A percentile compares a stretch with the other conserved stretches of the same genome.
Evolutionary conservation across 92 coral and sea anemone genomes (phyloP).

Genomic region (Parazoanthus atlanticus): DNA sequence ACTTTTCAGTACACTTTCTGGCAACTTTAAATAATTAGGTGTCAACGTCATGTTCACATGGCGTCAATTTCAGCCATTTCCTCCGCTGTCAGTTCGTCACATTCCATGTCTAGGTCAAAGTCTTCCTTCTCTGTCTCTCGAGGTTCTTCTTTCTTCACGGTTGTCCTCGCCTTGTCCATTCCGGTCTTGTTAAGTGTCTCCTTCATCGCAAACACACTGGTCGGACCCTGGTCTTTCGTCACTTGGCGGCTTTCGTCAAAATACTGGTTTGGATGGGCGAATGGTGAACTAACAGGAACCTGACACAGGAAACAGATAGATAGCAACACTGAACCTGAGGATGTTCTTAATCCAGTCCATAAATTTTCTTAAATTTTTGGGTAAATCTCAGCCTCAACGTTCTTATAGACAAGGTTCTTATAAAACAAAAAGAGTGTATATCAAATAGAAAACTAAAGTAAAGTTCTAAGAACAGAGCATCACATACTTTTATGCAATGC

Average conservation of each 20-base stretch:
- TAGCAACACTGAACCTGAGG: not conserved
- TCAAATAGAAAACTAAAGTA: too few relatives aligned
- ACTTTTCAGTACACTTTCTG: not conserved
- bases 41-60: not conserved
- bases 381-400: too few relatives aligned
- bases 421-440: too few relatives aligned
- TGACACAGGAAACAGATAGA: not conserved
- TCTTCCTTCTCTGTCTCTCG: conserved; percentile 31
- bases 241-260: conserved; percentile 86
- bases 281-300: conserved; percentile 68
- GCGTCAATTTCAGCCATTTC: conserved; percentile 40
- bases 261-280: conserved; percentile 96
- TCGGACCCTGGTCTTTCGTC: conserved; percentile 16
- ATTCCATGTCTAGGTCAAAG: conserved; percentile 45
- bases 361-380: too few relatives aligned
- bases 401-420: too few relatives aligned
- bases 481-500: too few relatives aligned
- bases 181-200: conserved; percentile 48
- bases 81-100: conserved; percentile 30
- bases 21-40: too few relatives aligned
- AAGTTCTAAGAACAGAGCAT: too few relatives aligned
- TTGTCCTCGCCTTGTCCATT: conserved; percentile 9
- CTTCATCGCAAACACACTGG: conserved; percentile 24
- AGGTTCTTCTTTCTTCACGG: conserved; percentile 32
- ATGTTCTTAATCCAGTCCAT: too few relatives aligned